A percentile compares a stretch with the other conserved stretches of the same genome.
Conservation (phyloP, 2,888 invertebrate species). For the Drosophila tripunctata region DNA sequence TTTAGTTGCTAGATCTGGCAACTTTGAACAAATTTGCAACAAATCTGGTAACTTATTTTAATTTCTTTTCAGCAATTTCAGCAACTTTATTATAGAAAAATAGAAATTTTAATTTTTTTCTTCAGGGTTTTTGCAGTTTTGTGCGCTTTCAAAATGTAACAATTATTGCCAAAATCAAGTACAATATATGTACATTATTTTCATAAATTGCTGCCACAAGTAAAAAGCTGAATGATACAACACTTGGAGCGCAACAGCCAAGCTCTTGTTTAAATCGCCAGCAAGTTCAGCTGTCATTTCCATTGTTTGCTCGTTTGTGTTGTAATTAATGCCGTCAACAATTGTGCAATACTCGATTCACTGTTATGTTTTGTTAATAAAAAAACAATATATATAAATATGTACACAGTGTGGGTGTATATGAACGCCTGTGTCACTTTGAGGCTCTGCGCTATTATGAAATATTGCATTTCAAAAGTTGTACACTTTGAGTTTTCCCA, state of each 20-base stretch:
- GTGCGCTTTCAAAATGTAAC: too few species aligned
- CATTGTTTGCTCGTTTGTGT: neutral
- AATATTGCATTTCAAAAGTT: conserved; percentile 26
- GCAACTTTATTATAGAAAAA: too few species aligned
- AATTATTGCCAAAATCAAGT: too few species aligned
- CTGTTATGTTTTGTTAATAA: conserved; percentile 24
- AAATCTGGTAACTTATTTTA: too few species aligned
- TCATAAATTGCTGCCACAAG: too few species aligned
- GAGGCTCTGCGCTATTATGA: conserved; percentile 22
- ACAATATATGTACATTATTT: too few species aligned
- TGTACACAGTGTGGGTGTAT: neutral
- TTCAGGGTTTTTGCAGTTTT: too few species aligned
- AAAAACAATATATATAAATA: conserved; percentile 5
- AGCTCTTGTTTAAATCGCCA: neutral
- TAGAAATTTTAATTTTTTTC: too few species aligned
- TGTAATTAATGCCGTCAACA: conserved; percentile 8
- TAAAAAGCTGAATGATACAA: neutral
- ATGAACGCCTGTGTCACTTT: conserved; percentile 11
- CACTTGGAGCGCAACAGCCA: too few species aligned
- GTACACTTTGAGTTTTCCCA: neutral
- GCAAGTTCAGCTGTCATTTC: neutral
- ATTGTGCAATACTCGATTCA: neutral
- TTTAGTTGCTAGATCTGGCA: too few species aligned
- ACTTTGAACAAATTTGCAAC: too few species aligned
- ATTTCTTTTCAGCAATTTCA: too few species aligned